Evolutionary conservation across 35 echinoderm and acorn worm genomes (phyloP), one percentile per base, ranked within the genome.

Genomic region (Amphiura filiformis): DNA sequence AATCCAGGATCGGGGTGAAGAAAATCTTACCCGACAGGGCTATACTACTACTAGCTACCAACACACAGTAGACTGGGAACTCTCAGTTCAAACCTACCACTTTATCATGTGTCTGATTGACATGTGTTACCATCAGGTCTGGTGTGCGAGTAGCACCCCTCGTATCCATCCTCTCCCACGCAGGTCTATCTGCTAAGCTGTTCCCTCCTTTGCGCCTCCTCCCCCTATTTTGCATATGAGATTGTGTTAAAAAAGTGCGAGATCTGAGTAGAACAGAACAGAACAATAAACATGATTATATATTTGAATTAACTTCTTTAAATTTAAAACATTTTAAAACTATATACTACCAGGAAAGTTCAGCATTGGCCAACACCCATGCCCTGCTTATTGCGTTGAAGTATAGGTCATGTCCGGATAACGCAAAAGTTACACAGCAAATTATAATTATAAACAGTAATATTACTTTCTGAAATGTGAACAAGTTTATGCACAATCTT

Each of bases 81-180:
- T n/a, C n/a, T n/a, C n/a, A n/a, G n/a, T n/a, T n/a, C n/a, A n/a
- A n/a, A 91, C 91, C 84, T 91, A 97, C 95, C 79, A 97, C 78
- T 83, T 84, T 90, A 86, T 97, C 95, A 86, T 97, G 91, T 38
- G 92, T 97, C 75, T 97, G 95, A 44, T 97, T 97, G 75, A 97
- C 82, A 34, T 97, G 88, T 39, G 95, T 97, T 18, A 97, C 95
- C 56, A 87, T 91, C 75, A 97, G 44, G 56, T 97, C 95, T 20
- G 95, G 89, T 22, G 92, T 91, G 37, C 91, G 95, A 22, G 79
- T 64, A 30, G 90, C 92, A 17, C 88, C 89, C 30, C 86, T 41
- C 18, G 92, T 89, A 20, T 88, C 84, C 0, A 80, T 80, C 34
- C 87, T 44, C 22, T 83, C 89, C 95, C 95, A 97, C 0, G 88